Base-by-base conservation (phyloP, 2,888 invertebrate genomes). In the Lacanobia oleracea region DNA sequence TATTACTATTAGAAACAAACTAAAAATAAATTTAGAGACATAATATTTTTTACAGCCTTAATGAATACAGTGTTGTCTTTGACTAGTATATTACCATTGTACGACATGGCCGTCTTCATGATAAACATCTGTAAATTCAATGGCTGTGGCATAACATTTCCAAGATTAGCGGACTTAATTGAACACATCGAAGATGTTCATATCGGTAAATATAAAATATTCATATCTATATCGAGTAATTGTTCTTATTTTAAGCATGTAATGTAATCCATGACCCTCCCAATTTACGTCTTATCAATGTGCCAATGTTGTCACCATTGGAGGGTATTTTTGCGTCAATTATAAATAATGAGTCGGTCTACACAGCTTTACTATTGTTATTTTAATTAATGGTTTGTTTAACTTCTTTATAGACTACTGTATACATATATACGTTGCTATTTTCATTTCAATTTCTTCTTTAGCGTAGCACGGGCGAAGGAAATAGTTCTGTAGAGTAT, bases 171-270 rank as follows among this genome's bases (percentile, higher is more conserved):
- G 87, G 98, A 98, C 92, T 96, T 98, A 91, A 98, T 98, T 92
- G 97, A 98, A 92, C 98, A 98, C 95, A 98, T 98, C 90, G 98
- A 98, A 97, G 98, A 98, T 92, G 97, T 97, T 87, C 98, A 98
- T 95, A 98, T 98, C 92, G 98, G 98, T 98, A 97, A 96, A 94
- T 96, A 95, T 94, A 77, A 78, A 88, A 89, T 85, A 79, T 85
- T 89, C 57, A 82, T 85, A 65, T 72, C 21, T 72, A 82, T 85
- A 64, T 75, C 63, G 51, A 65, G 70, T 70, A 85, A 73, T 79
- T 77, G 79, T 81, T 73, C 74, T 79, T 80, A 87, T 88, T 90
- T 88, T 81, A 72, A 75, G 64, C 77, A 77, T 88, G 84, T 88
- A 88, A 90, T 89, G 85, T 91, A 89, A 91, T 89, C 87, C 88